Evolutionary conservation across 1,140 invertebrate genomes (phyloP).

Genomic region (Archivesica marissinica): DNA sequence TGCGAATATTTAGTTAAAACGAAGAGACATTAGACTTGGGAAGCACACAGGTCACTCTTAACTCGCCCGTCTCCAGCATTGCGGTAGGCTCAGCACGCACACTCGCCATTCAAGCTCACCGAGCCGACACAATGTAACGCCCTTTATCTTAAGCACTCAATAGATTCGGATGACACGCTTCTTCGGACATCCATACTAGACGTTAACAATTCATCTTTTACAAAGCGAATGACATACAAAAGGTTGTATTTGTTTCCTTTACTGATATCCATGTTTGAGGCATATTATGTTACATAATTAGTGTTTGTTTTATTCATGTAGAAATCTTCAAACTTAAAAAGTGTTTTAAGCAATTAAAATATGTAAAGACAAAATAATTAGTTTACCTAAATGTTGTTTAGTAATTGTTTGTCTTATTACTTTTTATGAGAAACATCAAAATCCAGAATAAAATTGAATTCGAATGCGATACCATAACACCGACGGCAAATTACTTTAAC

Average conservation of each 20-base stretch:
- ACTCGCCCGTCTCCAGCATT: constrained; percentile 30
- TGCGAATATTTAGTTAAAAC: constrained; percentile 33
- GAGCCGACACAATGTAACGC: constrained; percentile 19
- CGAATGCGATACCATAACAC: background rate
- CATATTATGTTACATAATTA: background rate
- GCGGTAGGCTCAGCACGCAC: constrained; percentile 52
- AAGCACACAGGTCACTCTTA: constrained; percentile 48
- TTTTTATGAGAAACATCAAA: background rate
- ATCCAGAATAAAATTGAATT: background rate
- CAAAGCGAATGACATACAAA: constrained; percentile 6
- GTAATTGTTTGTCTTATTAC: background rate
- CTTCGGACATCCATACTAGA: constrained; percentile 22
- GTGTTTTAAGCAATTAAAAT: background rate
- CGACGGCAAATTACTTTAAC: background rate
- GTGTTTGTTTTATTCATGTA: background rate
- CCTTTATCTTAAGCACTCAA: constrained; percentile 27
- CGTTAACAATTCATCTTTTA: constrained; percentile 9
- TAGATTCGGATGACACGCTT: constrained; percentile 54
- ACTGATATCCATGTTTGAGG: background rate
- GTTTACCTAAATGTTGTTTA: background rate
- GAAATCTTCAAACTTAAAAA: background rate
- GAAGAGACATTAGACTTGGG: constrained; percentile 30
- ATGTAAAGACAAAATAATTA: too few relatives aligned
- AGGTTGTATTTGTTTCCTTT: background rate
- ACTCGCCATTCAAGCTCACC: constrained; percentile 16